Percentiles rank a stretch among this genome's conserved stretches.
Evolutionary conservation across 2,797 vertebrate species (phyloP).

Genomic region (Xenops minutus): DNA sequence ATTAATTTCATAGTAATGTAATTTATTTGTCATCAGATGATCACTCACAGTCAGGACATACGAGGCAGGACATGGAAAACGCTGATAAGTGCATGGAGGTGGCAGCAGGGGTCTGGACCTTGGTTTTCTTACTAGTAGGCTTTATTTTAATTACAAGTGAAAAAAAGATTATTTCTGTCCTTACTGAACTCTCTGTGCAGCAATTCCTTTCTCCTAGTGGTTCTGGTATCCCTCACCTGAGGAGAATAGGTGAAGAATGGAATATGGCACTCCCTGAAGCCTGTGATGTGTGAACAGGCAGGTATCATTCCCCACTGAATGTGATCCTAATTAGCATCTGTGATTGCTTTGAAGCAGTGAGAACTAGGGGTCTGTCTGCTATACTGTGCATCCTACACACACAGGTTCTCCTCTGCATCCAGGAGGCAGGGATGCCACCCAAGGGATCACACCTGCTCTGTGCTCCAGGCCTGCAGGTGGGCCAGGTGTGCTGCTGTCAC

Average conservation of each 20-base stretch:
- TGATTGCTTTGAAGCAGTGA: neutral
- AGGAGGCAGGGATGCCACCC: neutral
- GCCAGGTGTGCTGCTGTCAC: neutral
- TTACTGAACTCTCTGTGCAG: neutral
- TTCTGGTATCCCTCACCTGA: neutral
- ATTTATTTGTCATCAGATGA: conserved; percentile 7
- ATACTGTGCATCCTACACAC: neutral
- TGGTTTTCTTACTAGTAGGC: neutral
- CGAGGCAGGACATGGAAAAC: neutral
- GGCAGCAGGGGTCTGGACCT: neutral
- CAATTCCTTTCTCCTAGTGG: neutral
- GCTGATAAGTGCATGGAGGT: neutral
- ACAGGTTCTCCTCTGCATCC: neutral
- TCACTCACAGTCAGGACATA: neutral
- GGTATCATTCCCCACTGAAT: neutral
- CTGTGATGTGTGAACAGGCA: neutral
- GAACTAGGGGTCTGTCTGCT: neutral
- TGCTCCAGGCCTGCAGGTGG: neutral
- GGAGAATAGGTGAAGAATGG: neutral
- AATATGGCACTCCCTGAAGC: neutral
- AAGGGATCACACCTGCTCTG: neutral
- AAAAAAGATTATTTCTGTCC: neutral
- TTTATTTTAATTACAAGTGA: neutral
- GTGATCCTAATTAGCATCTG: neutral
- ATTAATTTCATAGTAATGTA: neutral